Evolutionary conservation across 2,888 invertebrate species (phyloP).

Genomic region (Urechis unicinctus): DNA sequence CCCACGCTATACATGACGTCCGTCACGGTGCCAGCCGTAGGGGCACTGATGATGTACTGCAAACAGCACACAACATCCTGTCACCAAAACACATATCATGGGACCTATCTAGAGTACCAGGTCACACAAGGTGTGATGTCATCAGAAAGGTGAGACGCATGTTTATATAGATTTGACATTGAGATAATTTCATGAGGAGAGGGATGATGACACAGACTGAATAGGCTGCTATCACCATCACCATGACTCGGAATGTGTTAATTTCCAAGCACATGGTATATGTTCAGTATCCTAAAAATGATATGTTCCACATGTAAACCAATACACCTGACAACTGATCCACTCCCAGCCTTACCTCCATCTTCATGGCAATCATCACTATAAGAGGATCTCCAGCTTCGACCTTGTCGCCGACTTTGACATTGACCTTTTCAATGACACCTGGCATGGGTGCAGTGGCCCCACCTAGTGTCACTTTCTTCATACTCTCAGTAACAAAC

Average conservation of each 20-base stretch:
- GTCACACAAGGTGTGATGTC: too few species aligned
- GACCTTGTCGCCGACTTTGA: constrained; percentile 73
- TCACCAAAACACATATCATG: neutral
- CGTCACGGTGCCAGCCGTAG: constrained; percentile 69
- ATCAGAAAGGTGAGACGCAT: too few species aligned
- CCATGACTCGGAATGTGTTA: too few species aligned
- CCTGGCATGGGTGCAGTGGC: constrained; percentile 93
- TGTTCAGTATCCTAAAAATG: too few species aligned
- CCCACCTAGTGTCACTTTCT: constrained; percentile 54
- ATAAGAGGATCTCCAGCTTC: constrained; percentile 82
- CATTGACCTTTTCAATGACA: constrained; percentile 79
- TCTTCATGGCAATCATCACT: constrained; percentile 98
- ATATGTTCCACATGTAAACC: too few species aligned
- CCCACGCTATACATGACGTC: constrained; percentile 68
- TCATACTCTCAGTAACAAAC: constrained; percentile 38
- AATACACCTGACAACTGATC: too few species aligned
- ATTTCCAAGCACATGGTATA: too few species aligned
- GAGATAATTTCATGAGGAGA: too few species aligned
- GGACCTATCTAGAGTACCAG: neutral
- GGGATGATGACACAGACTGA: too few species aligned
- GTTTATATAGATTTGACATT: too few species aligned
- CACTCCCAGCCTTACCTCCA: constrained; percentile 66
- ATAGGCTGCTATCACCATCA: too few species aligned
- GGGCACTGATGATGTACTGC: constrained; percentile 79
- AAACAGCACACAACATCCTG: constrained; percentile 25